Evolutionary conservation across 2,888 invertebrate species (phyloP).

Genomic region (Odontocerum albicorne): DNA sequence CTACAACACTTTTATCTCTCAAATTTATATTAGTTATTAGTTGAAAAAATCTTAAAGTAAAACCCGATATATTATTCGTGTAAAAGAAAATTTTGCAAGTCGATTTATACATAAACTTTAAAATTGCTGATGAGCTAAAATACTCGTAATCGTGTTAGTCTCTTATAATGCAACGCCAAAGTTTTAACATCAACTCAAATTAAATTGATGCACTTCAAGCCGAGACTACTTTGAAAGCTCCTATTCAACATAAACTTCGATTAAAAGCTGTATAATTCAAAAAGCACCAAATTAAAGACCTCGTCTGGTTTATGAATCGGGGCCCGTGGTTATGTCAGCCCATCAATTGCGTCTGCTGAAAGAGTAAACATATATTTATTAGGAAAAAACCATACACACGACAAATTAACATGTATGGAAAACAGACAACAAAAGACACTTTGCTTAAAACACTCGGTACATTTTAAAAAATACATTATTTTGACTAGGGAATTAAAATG

Average conservation of each 20-base stretch:
- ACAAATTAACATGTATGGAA: too few species aligned
- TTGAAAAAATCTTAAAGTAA: too few species aligned
- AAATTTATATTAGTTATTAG: too few species aligned
- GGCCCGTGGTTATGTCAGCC: constrained; percentile 24
- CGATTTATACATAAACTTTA: too few species aligned
- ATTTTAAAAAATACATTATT: constrained; percentile 2
- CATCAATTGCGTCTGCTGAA: constrained; percentile 35
- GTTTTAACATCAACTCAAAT: neutral
- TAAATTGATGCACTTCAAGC: neutral
- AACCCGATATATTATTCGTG: too few species aligned
- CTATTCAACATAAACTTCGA: neutral
- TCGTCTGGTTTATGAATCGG: constrained; percentile 20
- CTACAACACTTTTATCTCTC: too few species aligned
- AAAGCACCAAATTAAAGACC: constrained; percentile 31
- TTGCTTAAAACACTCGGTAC: constrained; percentile 12
- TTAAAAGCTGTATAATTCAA: constrained; percentile 19
- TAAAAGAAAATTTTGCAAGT: too few species aligned
- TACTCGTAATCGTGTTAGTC: too few species aligned
- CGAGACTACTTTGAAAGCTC: neutral
- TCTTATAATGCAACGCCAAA: neutral
- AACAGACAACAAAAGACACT: constrained; percentile 10
- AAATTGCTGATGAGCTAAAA: too few species aligned
- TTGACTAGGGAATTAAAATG: neutral
- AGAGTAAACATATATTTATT: constrained; percentile 33
- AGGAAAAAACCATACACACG: constrained; percentile 18